Evolutionary conservation across 2,797 vertebrate species (phyloP), one percentile per base, ranked within the genome.

Genomic region (Podarcis lilfordi): DNA sequence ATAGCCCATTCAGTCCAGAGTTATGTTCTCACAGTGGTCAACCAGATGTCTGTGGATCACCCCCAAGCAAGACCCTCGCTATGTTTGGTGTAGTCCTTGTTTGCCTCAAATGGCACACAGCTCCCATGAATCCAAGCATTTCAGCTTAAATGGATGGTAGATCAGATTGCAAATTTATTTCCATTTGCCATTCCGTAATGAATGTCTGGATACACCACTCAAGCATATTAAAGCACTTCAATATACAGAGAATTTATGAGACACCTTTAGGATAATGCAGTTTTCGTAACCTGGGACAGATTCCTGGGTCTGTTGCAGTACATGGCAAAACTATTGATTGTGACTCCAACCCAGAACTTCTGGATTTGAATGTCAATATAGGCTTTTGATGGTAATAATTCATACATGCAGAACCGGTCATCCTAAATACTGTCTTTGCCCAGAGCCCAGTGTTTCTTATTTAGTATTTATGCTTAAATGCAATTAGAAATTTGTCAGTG

Each of bases 391-490:
- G 8, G 64, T 40, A 75, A 82, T 45, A 3, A 55, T 50, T 50
- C 50, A 27, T 37, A 37, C 91, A 75, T 86, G 89, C 88, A 89
- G 90, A 95, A 86, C 76, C 84, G 90, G 94, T 82, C 88, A 92
- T 93, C 92, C 91, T 89, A 0, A 19, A 85, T 89, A 92, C 43
- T 43, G 43, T 43, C 8, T 82, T 90, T 81, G 77, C 83, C 92
- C 64, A 89, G 92, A 89, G 66, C 35, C 87, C 23, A 35, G 6
- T 5, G 35, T 71, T 55, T 59, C 37, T 86, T 59, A 71, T 29
- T 17, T 35, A 21, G 25, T 61, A 23, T 45, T 75, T 72, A 72
- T 72, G n/a, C 32, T 35, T 32, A 32, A 81, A 35, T 61, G 37
- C 25, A 68, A 17, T 29, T 40, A 50, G 50, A 40, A 15, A 37